These are phyloP conservation scores for Channa argus DNA, from an alignment of 2,113 vertebrate species.

Conservation along the genomic window DNA sequence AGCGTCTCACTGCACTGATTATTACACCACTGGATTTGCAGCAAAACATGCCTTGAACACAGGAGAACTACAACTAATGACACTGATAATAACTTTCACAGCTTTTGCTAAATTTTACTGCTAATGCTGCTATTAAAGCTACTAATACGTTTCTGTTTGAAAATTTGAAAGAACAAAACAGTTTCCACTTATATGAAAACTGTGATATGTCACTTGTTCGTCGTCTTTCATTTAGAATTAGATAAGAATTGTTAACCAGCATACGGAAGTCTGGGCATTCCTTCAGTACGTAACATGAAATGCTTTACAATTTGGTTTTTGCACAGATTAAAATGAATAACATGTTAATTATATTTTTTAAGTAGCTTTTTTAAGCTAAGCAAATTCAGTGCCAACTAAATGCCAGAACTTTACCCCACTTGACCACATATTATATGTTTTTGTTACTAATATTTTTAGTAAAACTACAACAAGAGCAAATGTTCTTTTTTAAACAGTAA, in stretches of 20 bases:
- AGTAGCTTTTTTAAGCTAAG: not conserved
- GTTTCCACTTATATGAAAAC: too few relatives aligned
- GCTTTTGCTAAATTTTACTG: slow-evolving; percentile 14
- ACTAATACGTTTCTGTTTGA: slow-evolving; percentile 1
- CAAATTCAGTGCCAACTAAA: not conserved
- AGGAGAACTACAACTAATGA: slow-evolving; percentile 13
- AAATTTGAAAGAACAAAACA: not conserved
- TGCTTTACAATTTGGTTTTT: not conserved
- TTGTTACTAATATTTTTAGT: too few relatives aligned
- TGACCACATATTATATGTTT: too few relatives aligned
- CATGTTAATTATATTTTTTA: not conserved
- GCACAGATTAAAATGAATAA: not conserved
- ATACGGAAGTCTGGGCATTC: too few relatives aligned
- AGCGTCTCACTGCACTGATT: slow-evolving; percentile 67
- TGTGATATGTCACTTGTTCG: too few relatives aligned
- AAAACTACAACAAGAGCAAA: too few relatives aligned
- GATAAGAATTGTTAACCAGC: too few relatives aligned
- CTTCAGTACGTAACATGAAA: too few relatives aligned
- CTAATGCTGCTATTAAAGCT: slow-evolving; percentile 10
- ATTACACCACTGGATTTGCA: slow-evolving; percentile 55
- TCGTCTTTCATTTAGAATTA: too few relatives aligned
- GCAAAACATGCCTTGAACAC: slow-evolving; percentile 39
- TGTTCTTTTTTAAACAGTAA: not conserved
- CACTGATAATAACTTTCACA: slow-evolving; percentile 28
- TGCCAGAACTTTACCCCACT: too few relatives aligned